Conservation (phyloP, 2,888 invertebrate species). For the Amphipyra berbera region DNA sequence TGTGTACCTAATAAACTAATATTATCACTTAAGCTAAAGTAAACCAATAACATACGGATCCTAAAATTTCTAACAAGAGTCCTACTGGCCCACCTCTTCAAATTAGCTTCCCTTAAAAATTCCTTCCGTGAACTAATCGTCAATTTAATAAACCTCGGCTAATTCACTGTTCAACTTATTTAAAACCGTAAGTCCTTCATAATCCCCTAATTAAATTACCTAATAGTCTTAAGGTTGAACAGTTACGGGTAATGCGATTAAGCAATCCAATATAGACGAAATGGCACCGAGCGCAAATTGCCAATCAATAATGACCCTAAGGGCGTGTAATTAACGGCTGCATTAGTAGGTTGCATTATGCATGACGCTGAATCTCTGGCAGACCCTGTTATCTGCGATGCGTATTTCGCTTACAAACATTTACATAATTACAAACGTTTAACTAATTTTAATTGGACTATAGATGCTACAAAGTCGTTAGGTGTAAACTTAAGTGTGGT, state of each 20-base stretch:
- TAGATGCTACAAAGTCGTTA: constrained; percentile 41
- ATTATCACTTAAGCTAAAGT: not conserved
- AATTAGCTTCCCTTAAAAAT: constrained; percentile 22
- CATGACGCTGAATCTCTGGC: constrained; percentile 78
- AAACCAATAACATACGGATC: not conserved
- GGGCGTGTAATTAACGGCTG: constrained; percentile 81
- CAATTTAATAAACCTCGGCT: constrained; percentile 51
- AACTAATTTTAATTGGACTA: constrained; percentile 71
- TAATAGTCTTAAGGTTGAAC: constrained; percentile 70
- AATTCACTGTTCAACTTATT: constrained; percentile 60
- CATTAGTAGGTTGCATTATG: constrained; percentile 83
- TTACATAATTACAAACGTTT: constrained; percentile 77
- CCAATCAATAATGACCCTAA: constrained; percentile 81
- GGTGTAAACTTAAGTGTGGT: constrained; percentile 15
- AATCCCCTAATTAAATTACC: constrained; percentile 72
- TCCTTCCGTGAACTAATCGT: constrained; percentile 30
- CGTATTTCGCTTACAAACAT: constrained; percentile 75
- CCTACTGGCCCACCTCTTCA: constrained; percentile 18
- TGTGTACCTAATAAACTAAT: no score
- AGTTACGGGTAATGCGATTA: constrained; percentile 74
- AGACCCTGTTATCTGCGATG: constrained; percentile 72
- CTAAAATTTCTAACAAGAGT: constrained; percentile 10
- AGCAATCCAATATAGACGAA: constrained; percentile 73
- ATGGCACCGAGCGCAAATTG: constrained; percentile 74
- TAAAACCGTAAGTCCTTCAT: constrained; percentile 65